A percentile compares a stretch with the other conserved stretches of the same genome.
These are phyloP conservation scores for Astur gentilis DNA, from an alignment of 2,113 vertebrate genomes.

Conservation along the genomic window DNA sequence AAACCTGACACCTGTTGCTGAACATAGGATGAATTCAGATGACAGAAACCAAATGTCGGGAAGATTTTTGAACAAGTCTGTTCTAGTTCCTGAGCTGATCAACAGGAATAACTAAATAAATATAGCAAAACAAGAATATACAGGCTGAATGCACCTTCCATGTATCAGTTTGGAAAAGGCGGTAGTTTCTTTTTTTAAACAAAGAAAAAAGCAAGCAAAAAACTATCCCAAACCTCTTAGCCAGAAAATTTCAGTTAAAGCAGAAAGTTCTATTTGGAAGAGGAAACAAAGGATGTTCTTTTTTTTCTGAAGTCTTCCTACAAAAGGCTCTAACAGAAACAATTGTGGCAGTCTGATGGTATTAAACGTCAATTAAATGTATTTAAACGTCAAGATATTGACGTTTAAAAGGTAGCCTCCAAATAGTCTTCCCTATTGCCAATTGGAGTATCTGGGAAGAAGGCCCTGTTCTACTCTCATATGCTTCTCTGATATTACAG, in stretches of 20 bases:
- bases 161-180: background rate
- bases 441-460: background rate
- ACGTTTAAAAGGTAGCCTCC: background rate
- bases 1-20: conserved; percentile 22
- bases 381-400: background rate
- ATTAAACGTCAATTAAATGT: too few relatives aligned
- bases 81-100: background rate
- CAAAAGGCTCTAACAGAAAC: background rate
- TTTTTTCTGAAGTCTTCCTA: background rate
- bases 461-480: background rate
- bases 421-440: background rate
- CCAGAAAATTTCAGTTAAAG: background rate
- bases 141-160: background rate
- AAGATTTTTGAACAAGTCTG: background rate
- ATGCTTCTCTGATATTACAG: background rate
- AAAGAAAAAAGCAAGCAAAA: background rate
- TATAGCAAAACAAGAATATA: background rate
- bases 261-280: background rate
- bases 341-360: background rate
- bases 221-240: background rate
- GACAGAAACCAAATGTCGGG: background rate
- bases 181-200: background rate
- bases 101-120: background rate
- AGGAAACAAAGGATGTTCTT: background rate
- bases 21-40: background rate